Evolutionary conservation across 2,888 invertebrate genomes (phyloP).

Genomic region (Scaeva pyrastri): DNA sequence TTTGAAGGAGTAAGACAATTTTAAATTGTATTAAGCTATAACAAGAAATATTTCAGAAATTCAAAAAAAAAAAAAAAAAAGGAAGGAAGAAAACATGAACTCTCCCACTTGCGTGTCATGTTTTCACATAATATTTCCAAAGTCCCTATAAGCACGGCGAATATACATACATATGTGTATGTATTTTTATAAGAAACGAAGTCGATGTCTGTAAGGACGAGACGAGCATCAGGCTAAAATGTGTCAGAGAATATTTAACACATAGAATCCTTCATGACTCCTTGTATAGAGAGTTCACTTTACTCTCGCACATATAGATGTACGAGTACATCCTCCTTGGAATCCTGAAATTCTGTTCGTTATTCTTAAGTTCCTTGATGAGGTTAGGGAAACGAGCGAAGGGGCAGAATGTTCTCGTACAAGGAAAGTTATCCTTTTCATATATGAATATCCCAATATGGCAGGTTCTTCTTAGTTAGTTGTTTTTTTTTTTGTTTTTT

Average conservation of each 20-base stretch:
- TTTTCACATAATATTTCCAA: constrained; percentile 43
- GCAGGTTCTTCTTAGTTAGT: constrained; percentile 23
- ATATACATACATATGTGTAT: constrained; percentile 10
- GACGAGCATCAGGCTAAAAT: constrained; percentile 40
- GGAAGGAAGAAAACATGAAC: no score
- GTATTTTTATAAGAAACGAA: constrained; percentile 13
- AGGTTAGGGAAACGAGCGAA: background rate
- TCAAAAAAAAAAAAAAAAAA: background rate
- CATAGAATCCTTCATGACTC: constrained; percentile 56
- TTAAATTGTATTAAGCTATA: constrained; percentile 71
- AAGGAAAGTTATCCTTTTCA: constrained; percentile 45
- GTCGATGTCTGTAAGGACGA: constrained; percentile 8
- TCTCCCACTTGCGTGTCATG: constrained; percentile 28
- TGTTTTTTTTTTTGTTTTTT: background rate
- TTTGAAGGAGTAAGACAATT: constrained; percentile 42
- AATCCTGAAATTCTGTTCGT: constrained; percentile 34
- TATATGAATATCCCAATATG: constrained; percentile 39
- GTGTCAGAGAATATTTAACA: constrained; percentile 68
- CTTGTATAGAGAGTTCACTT: constrained; percentile 1
- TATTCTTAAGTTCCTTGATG: constrained; percentile 22
- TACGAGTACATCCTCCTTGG: background rate
- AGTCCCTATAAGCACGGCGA: constrained; percentile 6
- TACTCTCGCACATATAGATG: background rate
- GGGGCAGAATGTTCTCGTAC: background rate
- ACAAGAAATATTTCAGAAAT: constrained; percentile 53